Conservation (phyloP, 1,140 invertebrate genomes). For the Cherax quadricarinatus region DNA sequence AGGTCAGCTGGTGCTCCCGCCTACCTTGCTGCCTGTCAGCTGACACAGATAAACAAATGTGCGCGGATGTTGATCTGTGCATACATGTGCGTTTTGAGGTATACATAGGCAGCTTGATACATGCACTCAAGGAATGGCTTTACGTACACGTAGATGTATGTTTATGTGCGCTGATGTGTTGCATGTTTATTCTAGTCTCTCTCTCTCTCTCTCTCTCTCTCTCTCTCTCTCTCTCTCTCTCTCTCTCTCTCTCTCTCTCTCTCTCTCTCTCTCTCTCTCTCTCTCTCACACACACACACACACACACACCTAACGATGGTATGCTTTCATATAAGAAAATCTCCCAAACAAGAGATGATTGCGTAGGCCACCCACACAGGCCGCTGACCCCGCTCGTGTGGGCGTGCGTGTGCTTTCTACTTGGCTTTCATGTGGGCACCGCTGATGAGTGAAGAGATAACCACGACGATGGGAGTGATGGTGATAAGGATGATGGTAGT, state of each 20-base stretch:
- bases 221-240: too few species aligned
- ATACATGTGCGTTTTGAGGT: too few species aligned
- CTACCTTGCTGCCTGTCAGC: too few species aligned
- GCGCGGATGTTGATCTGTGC: too few species aligned
- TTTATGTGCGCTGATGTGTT: constrained; percentile 7
- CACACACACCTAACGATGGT: neutral
- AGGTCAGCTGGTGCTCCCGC: too few species aligned
- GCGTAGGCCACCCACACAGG: neutral
- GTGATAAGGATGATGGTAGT: neutral
- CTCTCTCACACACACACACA: neutral
- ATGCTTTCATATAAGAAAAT: neutral
- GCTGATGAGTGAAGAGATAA: too few species aligned
- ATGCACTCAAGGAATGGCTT: too few species aligned
- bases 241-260: too few species aligned
- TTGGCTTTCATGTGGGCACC: neutral
- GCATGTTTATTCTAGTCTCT: too few species aligned
- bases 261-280: neutral
- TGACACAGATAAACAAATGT: too few species aligned
- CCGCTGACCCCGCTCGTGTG: constrained; percentile 2
- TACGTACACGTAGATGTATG: constrained; percentile 6
- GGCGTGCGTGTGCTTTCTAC: neutral
- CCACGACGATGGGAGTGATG: neutral
- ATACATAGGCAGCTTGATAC: too few species aligned
- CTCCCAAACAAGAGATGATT: neutral
- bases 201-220: too few species aligned